Evolutionary conservation across 2,888 invertebrate genomes (phyloP).

Genomic region (Boloria euphrosyne): DNA sequence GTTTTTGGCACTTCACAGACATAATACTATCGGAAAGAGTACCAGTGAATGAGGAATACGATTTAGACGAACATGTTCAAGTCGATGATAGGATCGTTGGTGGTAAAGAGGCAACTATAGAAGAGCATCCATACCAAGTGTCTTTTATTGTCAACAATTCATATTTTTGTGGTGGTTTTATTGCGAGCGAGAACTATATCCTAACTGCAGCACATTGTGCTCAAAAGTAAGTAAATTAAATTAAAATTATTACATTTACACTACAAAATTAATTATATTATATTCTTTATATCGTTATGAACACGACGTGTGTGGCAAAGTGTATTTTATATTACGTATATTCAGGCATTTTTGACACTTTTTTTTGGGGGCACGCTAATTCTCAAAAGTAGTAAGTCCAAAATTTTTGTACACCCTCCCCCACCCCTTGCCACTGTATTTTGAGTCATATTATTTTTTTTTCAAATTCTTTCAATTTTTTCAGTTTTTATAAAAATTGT

Average conservation of each 20-base stretch:
- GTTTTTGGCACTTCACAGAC: constrained; percentile 32
- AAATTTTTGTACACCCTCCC: too few species aligned
- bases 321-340: too few species aligned
- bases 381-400: too few species aligned
- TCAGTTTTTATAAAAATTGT: too few species aligned
- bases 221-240: constrained; percentile 57
- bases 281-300: too few species aligned
- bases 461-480: too few species aligned
- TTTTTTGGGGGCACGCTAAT: too few species aligned
- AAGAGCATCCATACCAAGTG: constrained; percentile 71
- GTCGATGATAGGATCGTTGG: constrained; percentile 66
- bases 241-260: background rate
- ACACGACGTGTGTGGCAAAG: too few species aligned
- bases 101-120: constrained; percentile 63
- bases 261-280: too few species aligned
- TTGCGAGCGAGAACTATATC: constrained; percentile 69
- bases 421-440: too few species aligned
- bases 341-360: too few species aligned
- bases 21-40: constrained; percentile 44
- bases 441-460: too few species aligned
- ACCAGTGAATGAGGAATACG: constrained; percentile 26
- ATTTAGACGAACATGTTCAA: constrained; percentile 10
- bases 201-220: constrained; percentile 78
- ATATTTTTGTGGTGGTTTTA: constrained; percentile 76
- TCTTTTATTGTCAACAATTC: constrained; percentile 69